Conservation (phyloP, 2,888 invertebrate species). For the Metacarcinus magister region DNA sequence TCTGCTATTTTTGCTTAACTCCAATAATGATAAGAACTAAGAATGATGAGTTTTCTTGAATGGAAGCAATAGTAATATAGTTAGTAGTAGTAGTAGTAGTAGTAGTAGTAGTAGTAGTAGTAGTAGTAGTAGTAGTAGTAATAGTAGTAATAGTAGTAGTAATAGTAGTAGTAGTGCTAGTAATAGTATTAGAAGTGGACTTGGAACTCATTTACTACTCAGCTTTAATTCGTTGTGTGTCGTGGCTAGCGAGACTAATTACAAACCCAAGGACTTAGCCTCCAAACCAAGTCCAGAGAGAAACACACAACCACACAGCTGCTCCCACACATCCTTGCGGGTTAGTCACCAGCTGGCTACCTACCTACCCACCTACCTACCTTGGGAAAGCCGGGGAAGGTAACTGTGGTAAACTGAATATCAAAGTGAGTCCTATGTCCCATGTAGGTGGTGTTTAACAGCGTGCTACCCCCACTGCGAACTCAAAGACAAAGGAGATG, state of each 20-base stretch:
- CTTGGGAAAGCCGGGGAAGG: neutral
- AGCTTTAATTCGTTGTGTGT: neutral
- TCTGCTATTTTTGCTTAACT: neutral
- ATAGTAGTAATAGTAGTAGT: neutral
- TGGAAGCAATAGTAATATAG: neutral
- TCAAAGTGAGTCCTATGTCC: neutral
- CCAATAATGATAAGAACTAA: neutral
- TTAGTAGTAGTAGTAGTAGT: neutral
- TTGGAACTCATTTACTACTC: neutral
- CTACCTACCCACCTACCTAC: neutral
- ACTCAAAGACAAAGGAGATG: neutral
- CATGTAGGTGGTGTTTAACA: neutral
- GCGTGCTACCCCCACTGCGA: neutral
- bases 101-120: neutral
- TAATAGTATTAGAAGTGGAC: neutral
- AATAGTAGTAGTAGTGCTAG: neutral
- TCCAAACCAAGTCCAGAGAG: neutral
- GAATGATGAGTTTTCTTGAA: neutral
- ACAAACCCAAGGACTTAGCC: neutral
- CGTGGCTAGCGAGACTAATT: neutral
- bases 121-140: slow-evolving; percentile 4
- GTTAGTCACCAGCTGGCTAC: neutral
- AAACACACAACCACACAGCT: neutral
- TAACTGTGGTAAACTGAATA: neutral
- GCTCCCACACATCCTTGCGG: neutral